Base-by-base conservation (phyloP, 2,888 invertebrate genomes). In the Epinotia brunnichana region DNA sequence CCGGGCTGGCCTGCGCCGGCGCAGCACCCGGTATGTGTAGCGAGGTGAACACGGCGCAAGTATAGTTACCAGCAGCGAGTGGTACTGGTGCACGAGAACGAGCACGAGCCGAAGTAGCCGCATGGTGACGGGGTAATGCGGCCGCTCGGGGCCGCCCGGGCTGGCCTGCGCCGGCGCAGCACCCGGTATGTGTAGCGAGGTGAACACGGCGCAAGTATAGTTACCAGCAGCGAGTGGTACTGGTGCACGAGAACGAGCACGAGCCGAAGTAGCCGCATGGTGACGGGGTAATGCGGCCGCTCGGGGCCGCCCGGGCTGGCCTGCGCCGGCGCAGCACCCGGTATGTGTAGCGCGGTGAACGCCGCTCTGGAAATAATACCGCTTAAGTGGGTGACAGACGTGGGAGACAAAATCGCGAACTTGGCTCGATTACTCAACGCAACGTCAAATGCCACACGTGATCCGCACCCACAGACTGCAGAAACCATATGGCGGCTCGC, bases 91-190 rank as follows among this genome's bases (percentile, higher is more conserved):
- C 82, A 99, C 96, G 57, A 99, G 95, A 82, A 99, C 95, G 10
- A 98, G 97, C 17, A 99, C 99, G 69, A 99, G 97, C 70, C 99
- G 92, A 74, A 99, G 93, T 62, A 99, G 94, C 66, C 99, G 94
- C 96, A 99, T 98, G 82, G 98, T 98, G 82, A 99, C 98, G 2
- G 99, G 98, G 93, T 98, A 99, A 91, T 98, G 98, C 0, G 99
- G 99, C 76, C 98, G 97, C 85, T 99, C 99, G 95, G 81, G 95
- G 95, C 94, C 91, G 78, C 94, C 95, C 75, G 94, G 95, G 66
- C 61, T 57, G 41, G 35, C 61, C 69, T 67, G 54, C 61, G 71
- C 62, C 3, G 77, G 76, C 19, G 67, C 76, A 2, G 82, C 86
- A 10, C 90, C 90, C 11, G 92, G 92, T 1, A 29, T 29, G n/a